These are phyloP conservation scores for Therioaphis trifolii DNA, from an alignment of 2,888 invertebrate genomes.

Conservation along the genomic window DNA sequence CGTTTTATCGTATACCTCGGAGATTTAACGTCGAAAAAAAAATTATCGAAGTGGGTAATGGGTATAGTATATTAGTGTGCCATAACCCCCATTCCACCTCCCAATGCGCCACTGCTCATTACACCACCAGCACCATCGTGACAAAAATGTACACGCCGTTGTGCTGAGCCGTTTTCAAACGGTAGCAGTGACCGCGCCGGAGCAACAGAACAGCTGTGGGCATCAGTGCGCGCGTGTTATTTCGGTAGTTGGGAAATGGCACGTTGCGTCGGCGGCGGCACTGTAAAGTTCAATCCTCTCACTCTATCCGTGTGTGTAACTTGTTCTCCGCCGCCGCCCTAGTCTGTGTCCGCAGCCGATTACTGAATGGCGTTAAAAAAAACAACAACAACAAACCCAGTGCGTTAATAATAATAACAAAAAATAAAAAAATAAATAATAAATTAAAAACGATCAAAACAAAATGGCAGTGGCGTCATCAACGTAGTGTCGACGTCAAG, in stretches of 20 bases:
- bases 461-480: constrained; percentile 27
- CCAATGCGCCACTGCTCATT: no score
- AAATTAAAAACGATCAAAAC: constrained; percentile 18
- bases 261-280: not conserved
- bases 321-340: constrained; percentile 34
- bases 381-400: constrained; percentile 60
- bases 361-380: constrained; percentile 58
- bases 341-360: constrained; percentile 45
- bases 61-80: no score
- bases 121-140: no score
- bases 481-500: not conserved
- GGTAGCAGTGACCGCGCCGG: no score
- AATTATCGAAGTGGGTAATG: no score
- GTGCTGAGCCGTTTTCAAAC: not conserved
- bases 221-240: not conserved
- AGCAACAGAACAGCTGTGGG: not conserved
- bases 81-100: no score
- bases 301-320: not conserved
- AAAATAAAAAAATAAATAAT: constrained; percentile 29
- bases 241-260: not conserved
- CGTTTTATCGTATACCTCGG: no score
- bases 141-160: no score
- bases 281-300: constrained; percentile 52
- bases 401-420: constrained; percentile 51
- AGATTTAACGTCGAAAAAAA: no score